These are phyloP conservation scores for Monopterus albus DNA, from an alignment of 2,113 vertebrate species.

Conservation along the genomic window DNA sequence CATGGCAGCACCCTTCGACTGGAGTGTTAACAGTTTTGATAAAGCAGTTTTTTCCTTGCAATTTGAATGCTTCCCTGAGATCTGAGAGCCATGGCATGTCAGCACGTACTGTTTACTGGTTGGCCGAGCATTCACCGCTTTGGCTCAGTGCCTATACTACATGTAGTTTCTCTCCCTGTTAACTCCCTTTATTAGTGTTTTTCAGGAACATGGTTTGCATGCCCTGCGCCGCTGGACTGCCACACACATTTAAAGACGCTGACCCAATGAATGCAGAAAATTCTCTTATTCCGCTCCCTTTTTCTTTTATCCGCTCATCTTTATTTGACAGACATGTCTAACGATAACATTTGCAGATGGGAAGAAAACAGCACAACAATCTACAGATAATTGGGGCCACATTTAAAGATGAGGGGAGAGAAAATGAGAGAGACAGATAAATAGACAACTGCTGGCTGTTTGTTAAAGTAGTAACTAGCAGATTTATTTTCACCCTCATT, in stretches of 20 bases:
- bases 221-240: slow-evolving; percentile 17
- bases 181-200: slow-evolving; percentile 77
- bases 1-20: slow-evolving; percentile 32
- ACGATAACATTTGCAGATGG: slow-evolving; percentile 70
- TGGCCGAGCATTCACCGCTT: slow-evolving; percentile 45
- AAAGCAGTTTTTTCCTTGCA: slow-evolving; percentile 48
- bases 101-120: slow-evolving; percentile 56
- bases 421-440: slow-evolving; percentile 56
- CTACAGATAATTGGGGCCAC: slow-evolving; percentile 76
- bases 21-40: slow-evolving; percentile 52
- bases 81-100: slow-evolving; percentile 34
- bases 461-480: slow-evolving; percentile 52
- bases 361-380: slow-evolving; percentile 71
- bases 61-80: slow-evolving; percentile 37
- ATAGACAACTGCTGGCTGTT: slow-evolving; percentile 53
- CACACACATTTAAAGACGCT: slow-evolving; percentile 33
- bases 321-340: slow-evolving; percentile 77
- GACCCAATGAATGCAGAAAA: slow-evolving; percentile 55
- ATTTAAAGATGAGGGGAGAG: slow-evolving; percentile 41
- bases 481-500: slow-evolving; percentile 76
- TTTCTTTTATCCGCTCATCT: slow-evolving; percentile 64
- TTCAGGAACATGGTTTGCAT: slow-evolving; percentile 61
- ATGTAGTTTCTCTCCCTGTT: slow-evolving; percentile 70
- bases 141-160: slow-evolving; percentile 44
- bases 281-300: slow-evolving; percentile 30